A percentile compares a stretch with the other conserved stretches of the same genome.
Evolutionary conservation across 1,140 invertebrate species (phyloP).

Genomic region (Oscheius sp.): DNA sequence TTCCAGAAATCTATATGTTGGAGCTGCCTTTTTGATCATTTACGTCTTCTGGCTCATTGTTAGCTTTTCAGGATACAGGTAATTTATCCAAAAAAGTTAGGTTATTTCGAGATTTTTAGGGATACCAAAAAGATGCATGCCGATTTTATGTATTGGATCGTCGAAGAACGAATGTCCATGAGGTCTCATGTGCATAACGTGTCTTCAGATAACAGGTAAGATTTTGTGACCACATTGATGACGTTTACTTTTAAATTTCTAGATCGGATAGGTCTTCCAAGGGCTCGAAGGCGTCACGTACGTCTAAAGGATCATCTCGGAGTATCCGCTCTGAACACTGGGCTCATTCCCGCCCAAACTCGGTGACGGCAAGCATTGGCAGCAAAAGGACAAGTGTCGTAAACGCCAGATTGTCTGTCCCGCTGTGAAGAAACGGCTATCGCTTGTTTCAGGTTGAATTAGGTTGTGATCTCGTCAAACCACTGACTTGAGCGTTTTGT

Average conservation of each 20-base stretch:
- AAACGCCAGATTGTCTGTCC: constrained; percentile 10
- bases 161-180: constrained; percentile 36
- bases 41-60: constrained; percentile 29
- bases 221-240: neutral
- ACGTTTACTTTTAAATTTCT: neutral
- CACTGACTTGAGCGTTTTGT: too few species aligned
- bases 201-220: constrained; percentile 8
- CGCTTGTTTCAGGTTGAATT: too few species aligned
- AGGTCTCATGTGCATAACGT: constrained; percentile 21
- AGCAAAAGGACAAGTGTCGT: constrained; percentile 13
- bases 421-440: neutral
- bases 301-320: constrained; percentile 22
- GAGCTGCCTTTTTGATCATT: constrained; percentile 29
- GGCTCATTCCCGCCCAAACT: constrained; percentile 4
- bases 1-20: constrained; percentile 34
- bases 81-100: neutral
- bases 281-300: constrained; percentile 23
- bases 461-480: too few species aligned
- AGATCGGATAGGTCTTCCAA: constrained; percentile 24
- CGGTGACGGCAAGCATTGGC: constrained; percentile 10
- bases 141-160: constrained; percentile 40
- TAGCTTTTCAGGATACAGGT: constrained; percentile 16
- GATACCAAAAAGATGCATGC: constrained; percentile 33
- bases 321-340: constrained; percentile 14
- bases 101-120: neutral